These are phyloP conservation scores for Chrysopilus asiliformis DNA, from an alignment of 2,888 invertebrate genomes.

Conservation along the genomic window DNA sequence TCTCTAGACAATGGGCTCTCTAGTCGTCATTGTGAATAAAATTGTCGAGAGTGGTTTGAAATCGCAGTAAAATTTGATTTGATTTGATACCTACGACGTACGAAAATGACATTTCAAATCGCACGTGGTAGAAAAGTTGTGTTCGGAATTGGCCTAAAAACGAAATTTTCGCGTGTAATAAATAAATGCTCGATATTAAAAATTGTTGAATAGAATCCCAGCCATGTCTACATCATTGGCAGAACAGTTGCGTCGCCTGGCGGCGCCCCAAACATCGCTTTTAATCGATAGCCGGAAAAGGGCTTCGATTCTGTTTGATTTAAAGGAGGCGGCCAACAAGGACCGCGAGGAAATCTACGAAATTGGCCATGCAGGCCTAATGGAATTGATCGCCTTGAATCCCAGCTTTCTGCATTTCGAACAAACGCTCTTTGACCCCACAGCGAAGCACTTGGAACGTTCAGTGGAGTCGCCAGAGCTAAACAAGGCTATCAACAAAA, in stretches of 20 bases:
- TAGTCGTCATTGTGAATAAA: too few species aligned
- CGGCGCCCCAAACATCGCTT: constrained; percentile 59
- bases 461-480: constrained; percentile 58
- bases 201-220: too few species aligned
- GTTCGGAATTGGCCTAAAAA: too few species aligned
- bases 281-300: constrained; percentile 53
- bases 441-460: constrained; percentile 68
- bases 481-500: constrained; percentile 61
- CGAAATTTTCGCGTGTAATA: too few species aligned
- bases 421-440: constrained; percentile 59
- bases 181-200: too few species aligned
- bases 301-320: constrained; percentile 77
- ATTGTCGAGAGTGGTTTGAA: too few species aligned
- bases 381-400: constrained; percentile 65
- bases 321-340: constrained; percentile 76
- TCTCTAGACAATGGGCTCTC: too few species aligned
- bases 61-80: too few species aligned
- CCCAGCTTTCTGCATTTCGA: constrained; percentile 59
- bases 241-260: constrained; percentile 61
- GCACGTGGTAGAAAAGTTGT: too few species aligned
- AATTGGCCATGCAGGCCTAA: constrained; percentile 74
- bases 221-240: constrained; percentile 64
- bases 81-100: too few species aligned
- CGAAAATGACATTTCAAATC: too few species aligned
- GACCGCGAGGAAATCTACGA: constrained; percentile 75